These are phyloP conservation scores for Tricholauxania praeusta DNA, from an alignment of 2,888 invertebrate species.

Conservation along the genomic window DNA sequence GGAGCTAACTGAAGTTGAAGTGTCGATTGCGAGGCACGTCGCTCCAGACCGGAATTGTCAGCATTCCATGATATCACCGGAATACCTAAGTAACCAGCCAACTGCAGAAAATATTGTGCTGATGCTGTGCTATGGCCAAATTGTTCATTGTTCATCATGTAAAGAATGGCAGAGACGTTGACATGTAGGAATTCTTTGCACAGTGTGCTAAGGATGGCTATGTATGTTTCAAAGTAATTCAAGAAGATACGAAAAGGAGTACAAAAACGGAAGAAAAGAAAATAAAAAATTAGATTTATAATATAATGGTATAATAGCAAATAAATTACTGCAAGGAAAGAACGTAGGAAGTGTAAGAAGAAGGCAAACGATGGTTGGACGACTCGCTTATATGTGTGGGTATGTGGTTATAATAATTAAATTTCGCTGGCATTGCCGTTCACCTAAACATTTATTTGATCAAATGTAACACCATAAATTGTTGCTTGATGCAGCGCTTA, in stretches of 20 bases:
- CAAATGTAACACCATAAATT: not conserved
- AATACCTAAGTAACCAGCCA: slow-evolving; percentile 93
- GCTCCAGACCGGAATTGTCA: slow-evolving; percentile 90
- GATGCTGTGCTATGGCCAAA: slow-evolving; percentile 94
- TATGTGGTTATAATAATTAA: not conserved
- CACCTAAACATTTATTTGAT: not conserved
- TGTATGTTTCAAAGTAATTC: not conserved
- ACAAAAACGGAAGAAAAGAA: slow-evolving; percentile 20
- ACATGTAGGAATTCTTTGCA: slow-evolving; percentile 90
- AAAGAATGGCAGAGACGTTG: slow-evolving; percentile 92
- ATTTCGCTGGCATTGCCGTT: not conserved
- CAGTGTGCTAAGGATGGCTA: slow-evolving; percentile 88
- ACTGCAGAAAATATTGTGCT: slow-evolving; percentile 92
- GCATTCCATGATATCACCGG: slow-evolving; percentile 98
- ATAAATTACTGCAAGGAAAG: not conserved
- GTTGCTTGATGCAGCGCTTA: too few relatives aligned
- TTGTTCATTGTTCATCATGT: slow-evolving; percentile 95
- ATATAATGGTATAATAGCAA: slow-evolving; percentile 11
- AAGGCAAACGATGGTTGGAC: not conserved
- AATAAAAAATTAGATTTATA: slow-evolving; percentile 1
- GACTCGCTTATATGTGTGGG: too few relatives aligned
- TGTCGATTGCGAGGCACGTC: slow-evolving; percentile 86
- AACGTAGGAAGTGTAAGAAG: not conserved
- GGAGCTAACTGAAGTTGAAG: slow-evolving; percentile 95
- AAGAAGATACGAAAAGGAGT: not conserved